Conservation (phyloP, 2,888 invertebrate genomes). For the Drosophila tripunctata region DNA sequence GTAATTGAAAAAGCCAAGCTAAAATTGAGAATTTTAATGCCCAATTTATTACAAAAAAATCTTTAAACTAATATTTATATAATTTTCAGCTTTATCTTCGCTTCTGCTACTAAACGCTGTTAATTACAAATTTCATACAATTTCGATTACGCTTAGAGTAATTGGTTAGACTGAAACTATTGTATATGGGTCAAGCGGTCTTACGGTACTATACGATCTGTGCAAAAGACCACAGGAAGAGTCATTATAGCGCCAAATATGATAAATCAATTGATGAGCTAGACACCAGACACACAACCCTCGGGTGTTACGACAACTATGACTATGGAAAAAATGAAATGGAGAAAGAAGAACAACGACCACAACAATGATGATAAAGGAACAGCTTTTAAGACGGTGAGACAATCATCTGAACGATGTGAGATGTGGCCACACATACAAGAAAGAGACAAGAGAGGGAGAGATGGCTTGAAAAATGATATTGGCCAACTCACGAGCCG, state of each 20-base stretch:
- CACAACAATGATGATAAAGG: conserved; percentile 11
- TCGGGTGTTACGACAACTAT: conserved; percentile 24
- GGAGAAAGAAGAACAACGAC: neutral
- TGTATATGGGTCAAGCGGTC: conserved; percentile 47
- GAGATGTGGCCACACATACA: conserved; percentile 2
- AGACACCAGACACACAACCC: conserved; percentile 24
- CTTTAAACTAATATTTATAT: neutral
- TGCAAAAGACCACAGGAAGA: conserved; percentile 18
- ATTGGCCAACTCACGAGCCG: conserved; percentile 44
- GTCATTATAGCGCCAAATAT: conserved; percentile 57
- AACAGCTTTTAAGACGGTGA: conserved; percentile 63
- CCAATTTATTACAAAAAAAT: too few species aligned
- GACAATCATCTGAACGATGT: conserved; percentile 45
- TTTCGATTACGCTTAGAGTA: too few species aligned
- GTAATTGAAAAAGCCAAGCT: too few species aligned
- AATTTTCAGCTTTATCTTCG: neutral
- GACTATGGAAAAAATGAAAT: neutral
- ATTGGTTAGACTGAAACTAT: conserved; percentile 15
- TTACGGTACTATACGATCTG: conserved; percentile 60
- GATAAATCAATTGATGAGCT: conserved; percentile 69
- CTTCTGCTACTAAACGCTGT: too few species aligned
- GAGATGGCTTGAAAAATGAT: conserved; percentile 29
- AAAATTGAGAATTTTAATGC: too few species aligned
- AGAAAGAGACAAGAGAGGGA: neutral
- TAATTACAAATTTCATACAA: neutral